phyloP scores from a whole-genome alignment of 2,888 invertebrate species.

The Sympetrum striolatum region DNA sequence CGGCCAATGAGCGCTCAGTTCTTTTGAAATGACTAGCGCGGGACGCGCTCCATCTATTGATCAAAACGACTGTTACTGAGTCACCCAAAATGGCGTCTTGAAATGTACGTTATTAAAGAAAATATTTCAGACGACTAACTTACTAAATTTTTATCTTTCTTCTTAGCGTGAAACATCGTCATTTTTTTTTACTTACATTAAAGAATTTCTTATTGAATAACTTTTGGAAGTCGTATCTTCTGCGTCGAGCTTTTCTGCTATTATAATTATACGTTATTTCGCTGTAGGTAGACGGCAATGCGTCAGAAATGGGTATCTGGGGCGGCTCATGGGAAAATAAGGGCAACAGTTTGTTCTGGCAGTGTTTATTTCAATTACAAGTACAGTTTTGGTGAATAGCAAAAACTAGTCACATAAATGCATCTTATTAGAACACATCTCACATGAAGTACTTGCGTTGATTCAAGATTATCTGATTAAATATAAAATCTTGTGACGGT shows the following conservation, averaged over 20 bases:
- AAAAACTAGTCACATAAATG: slow-evolving; percentile 19
- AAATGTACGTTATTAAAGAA: not conserved
- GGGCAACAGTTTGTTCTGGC: not conserved
- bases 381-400: slow-evolving; percentile 23
- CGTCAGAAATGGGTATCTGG: not conserved
- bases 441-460: not conserved
- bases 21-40: slow-evolving; percentile 44
- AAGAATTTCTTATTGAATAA: not conserved
- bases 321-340: not conserved
- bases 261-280: not conserved
- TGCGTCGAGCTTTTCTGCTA: not conserved
- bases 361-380: slow-evolving; percentile 36
- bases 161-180: not conserved
- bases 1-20: slow-evolving; percentile 54
- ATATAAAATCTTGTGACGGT: not conserved
- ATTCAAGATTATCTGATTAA: slow-evolving; percentile 1
- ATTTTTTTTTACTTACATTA: not conserved
- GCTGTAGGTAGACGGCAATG: not conserved
- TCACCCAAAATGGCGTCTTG: slow-evolving; percentile 23
- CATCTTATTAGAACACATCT: not conserved
- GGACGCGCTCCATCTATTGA: slow-evolving; percentile 45
- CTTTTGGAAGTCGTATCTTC: too few relatives aligned
- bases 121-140: not conserved
- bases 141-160: not conserved
- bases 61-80: slow-evolving; percentile 40